phyloP scores from a whole-genome alignment of 2,888 invertebrate species.

The Herminia tarsipennalis region DNA sequence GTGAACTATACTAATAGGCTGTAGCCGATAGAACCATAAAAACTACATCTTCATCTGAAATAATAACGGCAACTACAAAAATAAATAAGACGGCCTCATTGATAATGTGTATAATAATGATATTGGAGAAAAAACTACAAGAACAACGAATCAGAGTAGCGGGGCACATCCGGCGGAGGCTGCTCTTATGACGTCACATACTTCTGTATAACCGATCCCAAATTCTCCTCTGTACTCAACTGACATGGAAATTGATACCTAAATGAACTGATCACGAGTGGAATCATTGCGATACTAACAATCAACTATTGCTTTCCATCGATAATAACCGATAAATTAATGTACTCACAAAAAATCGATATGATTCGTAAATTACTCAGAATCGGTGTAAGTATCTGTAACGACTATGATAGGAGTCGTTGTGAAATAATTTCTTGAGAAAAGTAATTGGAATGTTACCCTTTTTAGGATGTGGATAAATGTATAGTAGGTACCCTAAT shows the following conservation, averaged over 20 bases:
- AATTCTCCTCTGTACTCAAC: constrained; percentile 27
- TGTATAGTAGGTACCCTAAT: too few species aligned
- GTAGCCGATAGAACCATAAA: constrained; percentile 62
- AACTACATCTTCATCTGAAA: constrained; percentile 73
- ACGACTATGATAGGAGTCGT: constrained; percentile 11
- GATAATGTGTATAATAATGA: constrained; percentile 68
- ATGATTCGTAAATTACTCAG: constrained; percentile 25
- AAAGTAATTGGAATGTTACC: neutral
- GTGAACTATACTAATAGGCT: constrained; percentile 68
- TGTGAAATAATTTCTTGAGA: constrained; percentile 1
- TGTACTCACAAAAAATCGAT: constrained; percentile 16
- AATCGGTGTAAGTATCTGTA: constrained; percentile 2
- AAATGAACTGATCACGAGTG: constrained; percentile 37
- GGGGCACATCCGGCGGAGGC: constrained; percentile 58
- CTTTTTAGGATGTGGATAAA: too few species aligned
- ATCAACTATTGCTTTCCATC: constrained; percentile 24
- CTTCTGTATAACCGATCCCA: constrained; percentile 12
- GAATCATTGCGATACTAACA: constrained; percentile 41
- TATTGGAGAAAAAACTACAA: constrained; percentile 54
- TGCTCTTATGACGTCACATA: constrained; percentile 30
- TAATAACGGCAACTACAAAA: constrained; percentile 72
- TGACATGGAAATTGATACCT: constrained; percentile 50
- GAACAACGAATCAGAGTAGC: constrained; percentile 55
- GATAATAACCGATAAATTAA: constrained; percentile 23
- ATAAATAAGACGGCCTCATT: constrained; percentile 72